Conservation (phyloP, 2,113 vertebrate species). For the Canis aureus region DNA sequence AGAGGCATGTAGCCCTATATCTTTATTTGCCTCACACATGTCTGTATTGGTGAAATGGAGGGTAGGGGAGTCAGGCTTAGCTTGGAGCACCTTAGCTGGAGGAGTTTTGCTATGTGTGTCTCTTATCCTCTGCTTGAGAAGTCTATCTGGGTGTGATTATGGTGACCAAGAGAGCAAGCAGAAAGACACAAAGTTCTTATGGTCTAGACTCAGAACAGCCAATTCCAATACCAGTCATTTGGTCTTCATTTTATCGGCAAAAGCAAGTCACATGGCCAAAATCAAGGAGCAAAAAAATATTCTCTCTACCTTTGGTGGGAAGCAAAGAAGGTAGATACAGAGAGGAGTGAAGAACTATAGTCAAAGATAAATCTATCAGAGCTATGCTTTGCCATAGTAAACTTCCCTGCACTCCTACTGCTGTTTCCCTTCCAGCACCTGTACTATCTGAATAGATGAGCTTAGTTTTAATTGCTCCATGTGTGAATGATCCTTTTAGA, state of each 20-base stretch:
- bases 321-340: not conserved
- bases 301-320: not conserved
- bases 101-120: not conserved
- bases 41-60: not conserved
- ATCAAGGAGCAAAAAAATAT: not conserved
- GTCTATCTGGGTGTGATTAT: not conserved
- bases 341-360: not conserved
- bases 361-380: not conserved
- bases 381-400: not conserved
- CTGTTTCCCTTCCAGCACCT: not conserved
- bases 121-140: not conserved
- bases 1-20: not conserved
- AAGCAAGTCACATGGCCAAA: not conserved
- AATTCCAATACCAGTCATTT: not conserved
- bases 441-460: not conserved
- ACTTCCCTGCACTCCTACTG: accelerated
- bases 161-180: not conserved
- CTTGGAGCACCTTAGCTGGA: not conserved
- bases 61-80: not conserved
- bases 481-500: not conserved
- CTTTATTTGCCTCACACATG: not conserved
- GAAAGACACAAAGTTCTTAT: not conserved
- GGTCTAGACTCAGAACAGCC: not conserved
- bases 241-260: not conserved
- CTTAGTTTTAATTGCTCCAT: not conserved